These are phyloP conservation scores for Diceros bicornis DNA, from an alignment of 2,797 vertebrate species.

Conservation along the genomic window DNA sequence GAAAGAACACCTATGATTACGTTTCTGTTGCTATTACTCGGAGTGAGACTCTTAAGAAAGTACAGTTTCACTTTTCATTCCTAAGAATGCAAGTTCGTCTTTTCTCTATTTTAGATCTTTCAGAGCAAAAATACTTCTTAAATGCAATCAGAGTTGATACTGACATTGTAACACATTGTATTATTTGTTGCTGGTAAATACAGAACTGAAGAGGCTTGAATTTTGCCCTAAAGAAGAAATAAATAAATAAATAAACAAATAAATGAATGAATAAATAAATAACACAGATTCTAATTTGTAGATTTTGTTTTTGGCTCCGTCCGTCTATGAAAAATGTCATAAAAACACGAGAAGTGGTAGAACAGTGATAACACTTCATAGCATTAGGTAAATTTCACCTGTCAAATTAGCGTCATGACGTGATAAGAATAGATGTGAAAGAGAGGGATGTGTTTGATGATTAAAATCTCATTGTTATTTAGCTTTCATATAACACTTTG, in stretches of 20 bases:
- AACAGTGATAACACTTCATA: background rate
- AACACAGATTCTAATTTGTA: background rate
- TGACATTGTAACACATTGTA: background rate
- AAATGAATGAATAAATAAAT: background rate
- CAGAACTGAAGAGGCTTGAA: background rate
- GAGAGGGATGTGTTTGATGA: background rate
- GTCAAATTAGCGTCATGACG: background rate
- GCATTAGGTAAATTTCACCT: background rate
- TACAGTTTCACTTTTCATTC: background rate
- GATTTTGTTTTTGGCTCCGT: background rate
- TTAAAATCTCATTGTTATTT: slow-evolving; percentile 13
- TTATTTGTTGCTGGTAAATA: slow-evolving; percentile 12
- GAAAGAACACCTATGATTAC: background rate
- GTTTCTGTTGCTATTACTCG: slow-evolving; percentile 16
- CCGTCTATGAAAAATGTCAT: background rate
- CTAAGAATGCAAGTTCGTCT: background rate
- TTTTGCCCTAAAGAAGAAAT: background rate
- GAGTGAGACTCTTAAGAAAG: background rate
- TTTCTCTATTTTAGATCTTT: slow-evolving; percentile 41
- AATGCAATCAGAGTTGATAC: background rate
- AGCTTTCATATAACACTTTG: slow-evolving; percentile 1
- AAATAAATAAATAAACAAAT: background rate
- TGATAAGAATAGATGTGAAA: background rate
- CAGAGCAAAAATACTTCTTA: background rate
- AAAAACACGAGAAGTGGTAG: slow-evolving; percentile 27